These are phyloP conservation scores for Patagioenas fasciata DNA, from an alignment of 2,113 vertebrate genomes.

Conservation along the genomic window DNA sequence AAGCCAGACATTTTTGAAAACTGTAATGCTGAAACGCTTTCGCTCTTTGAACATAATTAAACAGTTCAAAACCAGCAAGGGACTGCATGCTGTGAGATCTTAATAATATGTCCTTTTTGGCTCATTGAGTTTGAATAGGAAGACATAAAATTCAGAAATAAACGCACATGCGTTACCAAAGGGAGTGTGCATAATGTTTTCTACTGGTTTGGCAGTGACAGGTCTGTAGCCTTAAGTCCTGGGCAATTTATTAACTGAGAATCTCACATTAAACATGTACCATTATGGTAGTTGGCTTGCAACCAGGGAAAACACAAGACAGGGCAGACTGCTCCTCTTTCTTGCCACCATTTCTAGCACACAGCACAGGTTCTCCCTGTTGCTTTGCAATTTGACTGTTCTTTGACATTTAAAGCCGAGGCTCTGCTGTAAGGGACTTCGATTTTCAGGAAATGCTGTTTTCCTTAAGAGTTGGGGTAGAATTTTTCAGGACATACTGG, in stretches of 20 bases:
- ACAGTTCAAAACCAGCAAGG: conserved; percentile 28
- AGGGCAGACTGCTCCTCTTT: neutral
- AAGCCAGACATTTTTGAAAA: conserved; percentile 1
- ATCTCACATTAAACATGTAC: neutral
- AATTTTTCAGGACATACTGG: neutral
- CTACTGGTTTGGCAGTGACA: conserved; percentile 12
- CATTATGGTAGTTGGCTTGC: neutral
- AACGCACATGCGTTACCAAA: neutral
- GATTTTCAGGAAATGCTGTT: neutral
- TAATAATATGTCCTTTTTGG: conserved; percentile 56
- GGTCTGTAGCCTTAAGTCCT: neutral
- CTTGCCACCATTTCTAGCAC: neutral
- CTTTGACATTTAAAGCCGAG: neutral
- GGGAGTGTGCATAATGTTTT: conserved; percentile 18
- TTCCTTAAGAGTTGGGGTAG: neutral
- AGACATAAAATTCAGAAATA: conserved; percentile 54
- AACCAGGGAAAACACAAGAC: neutral
- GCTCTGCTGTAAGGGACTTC: neutral
- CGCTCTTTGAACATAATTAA: conserved; percentile 46
- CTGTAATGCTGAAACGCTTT: neutral
- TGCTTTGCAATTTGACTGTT: neutral
- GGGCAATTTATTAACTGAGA: conserved; percentile 61
- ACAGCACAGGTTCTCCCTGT: neutral
- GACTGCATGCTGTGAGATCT: conserved; percentile 33
- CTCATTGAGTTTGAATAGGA: conserved; percentile 65